These are phyloP conservation scores for Danaus plexippus DNA, from an alignment of 1,140 invertebrate species.

Conservation along the genomic window DNA sequence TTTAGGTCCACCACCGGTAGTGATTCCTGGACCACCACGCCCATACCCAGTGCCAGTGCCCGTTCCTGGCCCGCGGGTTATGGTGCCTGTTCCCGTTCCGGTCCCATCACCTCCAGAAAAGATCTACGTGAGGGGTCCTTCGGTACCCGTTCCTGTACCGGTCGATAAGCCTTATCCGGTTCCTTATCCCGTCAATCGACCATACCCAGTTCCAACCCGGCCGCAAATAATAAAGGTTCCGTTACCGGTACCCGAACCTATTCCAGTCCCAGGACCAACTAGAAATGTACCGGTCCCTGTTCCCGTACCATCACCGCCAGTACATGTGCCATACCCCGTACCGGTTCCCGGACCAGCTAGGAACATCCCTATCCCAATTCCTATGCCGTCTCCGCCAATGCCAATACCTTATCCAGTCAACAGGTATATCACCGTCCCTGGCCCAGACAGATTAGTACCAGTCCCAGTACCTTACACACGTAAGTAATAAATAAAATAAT, in stretches of 20 bases:
- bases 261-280: constrained; percentile 30
- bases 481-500: constrained; percentile 14
- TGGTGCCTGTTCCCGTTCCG: constrained; percentile 46
- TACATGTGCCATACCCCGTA: constrained; percentile 33
- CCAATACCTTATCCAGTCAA: constrained; percentile 30
- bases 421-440: constrained; percentile 23
- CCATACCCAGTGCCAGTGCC: constrained; percentile 48
- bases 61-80: constrained; percentile 41
- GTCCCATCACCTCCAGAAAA: constrained; percentile 47
- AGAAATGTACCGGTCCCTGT: constrained; percentile 37
- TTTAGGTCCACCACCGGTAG: constrained; percentile 40
- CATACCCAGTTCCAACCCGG: constrained; percentile 41
- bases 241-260: constrained; percentile 29
- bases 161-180: constrained; percentile 31
- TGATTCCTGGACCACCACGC: constrained; percentile 46
- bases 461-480: constrained; percentile 35
- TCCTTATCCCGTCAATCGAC: constrained; percentile 32
- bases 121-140: constrained; percentile 42
- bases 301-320: constrained; percentile 38
- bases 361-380: constrained; percentile 38
- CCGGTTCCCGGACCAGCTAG: constrained; percentile 32
- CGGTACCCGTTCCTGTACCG: constrained; percentile 34
- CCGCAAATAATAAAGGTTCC: constrained; percentile 34
- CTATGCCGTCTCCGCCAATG: constrained; percentile 37
- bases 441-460: constrained; percentile 33